Evolutionary conservation across 2,888 invertebrate species (phyloP).

Genomic region (Noctua pronuba): DNA sequence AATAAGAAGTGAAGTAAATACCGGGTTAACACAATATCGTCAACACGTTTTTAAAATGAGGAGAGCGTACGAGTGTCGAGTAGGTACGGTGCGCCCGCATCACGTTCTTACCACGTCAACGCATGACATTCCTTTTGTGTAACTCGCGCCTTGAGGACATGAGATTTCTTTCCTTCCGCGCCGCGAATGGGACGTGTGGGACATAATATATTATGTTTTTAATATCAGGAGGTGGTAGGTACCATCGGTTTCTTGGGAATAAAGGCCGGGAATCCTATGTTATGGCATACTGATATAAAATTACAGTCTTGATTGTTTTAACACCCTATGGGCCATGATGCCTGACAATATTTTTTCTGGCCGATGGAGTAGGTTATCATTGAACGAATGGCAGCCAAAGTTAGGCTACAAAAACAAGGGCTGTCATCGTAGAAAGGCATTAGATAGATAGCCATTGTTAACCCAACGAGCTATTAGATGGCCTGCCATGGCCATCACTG

Average conservation of each 20-base stretch:
- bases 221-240: neutral
- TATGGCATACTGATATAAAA: neutral
- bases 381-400: neutral
- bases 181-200: neutral
- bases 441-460: neutral
- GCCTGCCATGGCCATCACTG: neutral
- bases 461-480: neutral
- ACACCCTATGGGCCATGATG: too few species aligned
- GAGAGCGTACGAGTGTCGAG: too few species aligned
- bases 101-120: slow-evolving; percentile 28
- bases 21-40: neutral
- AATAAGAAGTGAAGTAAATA: neutral
- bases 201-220: slow-evolving; percentile 13
- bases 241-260: neutral
- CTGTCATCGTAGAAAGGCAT: neutral
- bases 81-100: neutral
- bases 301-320: neutral
- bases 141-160: slow-evolving; percentile 9
- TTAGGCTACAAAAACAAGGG: too few species aligned
- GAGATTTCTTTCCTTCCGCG: neutral
- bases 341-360: too few species aligned
- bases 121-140: slow-evolving; percentile 33
- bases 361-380: neutral
- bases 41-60: slow-evolving; percentile 30
- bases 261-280: neutral